Percentiles rank a stretch among this genome's conserved stretches.
These are phyloP conservation scores for Acanthacorydalis orientalis DNA, from an alignment of 2,888 invertebrate genomes.

Conservation along the genomic window DNA sequence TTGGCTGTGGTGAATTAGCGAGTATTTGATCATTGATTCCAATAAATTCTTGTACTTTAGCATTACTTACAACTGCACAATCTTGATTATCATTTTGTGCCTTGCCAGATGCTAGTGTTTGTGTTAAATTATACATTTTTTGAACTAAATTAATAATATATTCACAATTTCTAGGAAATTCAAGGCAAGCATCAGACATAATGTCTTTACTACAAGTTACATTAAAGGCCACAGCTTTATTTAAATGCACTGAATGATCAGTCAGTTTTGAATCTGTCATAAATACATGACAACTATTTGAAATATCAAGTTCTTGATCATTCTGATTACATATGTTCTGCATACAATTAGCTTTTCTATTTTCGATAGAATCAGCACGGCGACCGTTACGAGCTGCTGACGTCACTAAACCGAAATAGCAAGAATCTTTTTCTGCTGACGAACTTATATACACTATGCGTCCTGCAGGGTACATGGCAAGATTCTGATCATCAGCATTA, in stretches of 20 bases:
- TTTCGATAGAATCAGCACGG: slow-evolving; percentile 6
- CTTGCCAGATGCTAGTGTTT: slow-evolving; percentile 20
- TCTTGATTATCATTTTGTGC: slow-evolving; percentile 8
- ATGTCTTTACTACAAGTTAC: slow-evolving; percentile 70
- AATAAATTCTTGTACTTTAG: slow-evolving; percentile 5
- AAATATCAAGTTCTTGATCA: slow-evolving; percentile 36
- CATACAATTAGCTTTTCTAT: slow-evolving; percentile 9
- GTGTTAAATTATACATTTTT: slow-evolving; percentile 52
- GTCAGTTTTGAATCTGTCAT: slow-evolving; percentile 77
- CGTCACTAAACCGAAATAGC: slow-evolving; percentile 87
- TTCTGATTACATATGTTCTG: slow-evolving; percentile 6
- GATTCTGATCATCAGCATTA: slow-evolving; percentile 56
- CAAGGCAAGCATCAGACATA: slow-evolving; percentile 62
- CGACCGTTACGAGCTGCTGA: slow-evolving; percentile 35
- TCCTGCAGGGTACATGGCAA: slow-evolving; percentile 77
- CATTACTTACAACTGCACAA: slow-evolving; percentile 8
- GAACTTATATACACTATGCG: slow-evolving; percentile 79
- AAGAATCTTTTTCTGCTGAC: slow-evolving; percentile 76
- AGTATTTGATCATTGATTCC: slow-evolving; percentile 29
- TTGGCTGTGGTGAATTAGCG: slow-evolving; percentile 71
- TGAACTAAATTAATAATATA: slow-evolving; percentile 55
- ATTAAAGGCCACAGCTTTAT: slow-evolving; percentile 69
- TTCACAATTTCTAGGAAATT: slow-evolving; percentile 78
- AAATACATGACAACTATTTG: slow-evolving; percentile 89
- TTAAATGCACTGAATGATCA: slow-evolving; percentile 62